Percentiles rank a stretch among this genome's conserved stretches.
phyloP scores from a whole-genome alignment of 2,797 vertebrate species.

The Ataeniobius toweri region DNA sequence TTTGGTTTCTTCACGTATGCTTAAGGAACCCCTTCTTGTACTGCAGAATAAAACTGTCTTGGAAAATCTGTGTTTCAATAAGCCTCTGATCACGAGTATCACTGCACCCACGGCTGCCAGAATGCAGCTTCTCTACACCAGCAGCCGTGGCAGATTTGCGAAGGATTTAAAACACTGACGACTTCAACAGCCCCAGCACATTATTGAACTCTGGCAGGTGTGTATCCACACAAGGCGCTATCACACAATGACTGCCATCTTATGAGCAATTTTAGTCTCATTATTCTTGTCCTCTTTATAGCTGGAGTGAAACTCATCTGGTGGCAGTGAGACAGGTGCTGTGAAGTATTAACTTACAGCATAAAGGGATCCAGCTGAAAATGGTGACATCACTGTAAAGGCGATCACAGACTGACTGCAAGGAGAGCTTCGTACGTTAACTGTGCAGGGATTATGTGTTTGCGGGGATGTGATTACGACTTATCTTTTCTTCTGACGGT shows the following conservation, averaged over 20 bases:
- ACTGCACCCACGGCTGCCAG: constrained; percentile 22
- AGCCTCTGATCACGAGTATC: constrained; percentile 27
- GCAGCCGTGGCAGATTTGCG: constrained; percentile 26
- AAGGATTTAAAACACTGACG: constrained; percentile 45
- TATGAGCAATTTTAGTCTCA: constrained; percentile 1
- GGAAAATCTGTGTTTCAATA: constrained; percentile 30
- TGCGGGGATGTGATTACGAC: not conserved
- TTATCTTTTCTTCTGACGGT: not conserved
- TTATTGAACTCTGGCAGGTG: constrained; percentile 34
- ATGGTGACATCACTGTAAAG: constrained; percentile 22
- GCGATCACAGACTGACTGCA: constrained; percentile 1
- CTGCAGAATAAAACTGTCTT: constrained; percentile 6
- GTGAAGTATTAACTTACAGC: constrained; percentile 7
- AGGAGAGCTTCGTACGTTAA: not conserved
- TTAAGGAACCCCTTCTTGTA: not conserved
- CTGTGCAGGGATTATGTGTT: not conserved
- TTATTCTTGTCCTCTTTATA: constrained; percentile 12
- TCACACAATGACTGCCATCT: constrained; percentile 25
- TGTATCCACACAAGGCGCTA: constrained; percentile 26
- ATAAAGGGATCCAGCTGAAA: constrained; percentile 23
- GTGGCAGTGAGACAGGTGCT: constrained; percentile 1
- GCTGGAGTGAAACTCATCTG: constrained; percentile 19
- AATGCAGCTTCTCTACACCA: constrained; percentile 1
- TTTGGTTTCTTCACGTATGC: not conserved
- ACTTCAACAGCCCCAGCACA: constrained; percentile 33